These are phyloP conservation scores for Coregonus ussuriensis DNA, from an alignment of 2,797 vertebrate species.

Conservation along the genomic window DNA sequence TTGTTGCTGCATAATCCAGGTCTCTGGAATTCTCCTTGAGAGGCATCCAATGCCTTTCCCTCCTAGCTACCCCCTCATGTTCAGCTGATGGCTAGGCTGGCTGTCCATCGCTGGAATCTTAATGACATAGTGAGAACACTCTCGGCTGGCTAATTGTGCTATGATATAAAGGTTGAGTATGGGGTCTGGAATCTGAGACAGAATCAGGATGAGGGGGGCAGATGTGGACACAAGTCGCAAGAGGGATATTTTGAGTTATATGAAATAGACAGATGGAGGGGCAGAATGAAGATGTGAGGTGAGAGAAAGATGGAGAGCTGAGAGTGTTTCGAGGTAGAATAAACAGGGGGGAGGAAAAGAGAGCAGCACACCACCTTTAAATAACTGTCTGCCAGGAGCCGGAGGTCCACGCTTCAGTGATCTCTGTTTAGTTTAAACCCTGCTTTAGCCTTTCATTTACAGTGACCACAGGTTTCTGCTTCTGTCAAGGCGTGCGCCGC, in stretches of 20 bases:
- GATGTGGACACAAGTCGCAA: not conserved
- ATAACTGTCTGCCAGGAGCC: not conserved
- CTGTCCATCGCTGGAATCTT: not conserved
- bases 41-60: not conserved
- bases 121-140: not conserved
- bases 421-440: slow-evolving; percentile 34
- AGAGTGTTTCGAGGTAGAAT: not conserved
- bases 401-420: slow-evolving; percentile 34
- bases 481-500: slow-evolving; percentile 43
- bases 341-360: slow-evolving; percentile 29
- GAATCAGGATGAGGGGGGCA: slow-evolving; percentile 36
- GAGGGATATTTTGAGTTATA: not conserved
- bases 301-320: no score
- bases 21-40: not conserved
- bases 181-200: slow-evolving; percentile 18
- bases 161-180: slow-evolving; percentile 42
- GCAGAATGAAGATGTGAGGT: not conserved
- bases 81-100: not conserved
- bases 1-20: not conserved
- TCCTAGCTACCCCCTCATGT: not conserved
- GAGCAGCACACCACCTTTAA: not conserved
- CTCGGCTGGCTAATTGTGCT: not conserved
- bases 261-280: not conserved
- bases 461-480: slow-evolving; percentile 53
- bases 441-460: slow-evolving; percentile 26